Conservation (phyloP, 2,888 invertebrate species). For the Mimumesa dahlbomi region DNA sequence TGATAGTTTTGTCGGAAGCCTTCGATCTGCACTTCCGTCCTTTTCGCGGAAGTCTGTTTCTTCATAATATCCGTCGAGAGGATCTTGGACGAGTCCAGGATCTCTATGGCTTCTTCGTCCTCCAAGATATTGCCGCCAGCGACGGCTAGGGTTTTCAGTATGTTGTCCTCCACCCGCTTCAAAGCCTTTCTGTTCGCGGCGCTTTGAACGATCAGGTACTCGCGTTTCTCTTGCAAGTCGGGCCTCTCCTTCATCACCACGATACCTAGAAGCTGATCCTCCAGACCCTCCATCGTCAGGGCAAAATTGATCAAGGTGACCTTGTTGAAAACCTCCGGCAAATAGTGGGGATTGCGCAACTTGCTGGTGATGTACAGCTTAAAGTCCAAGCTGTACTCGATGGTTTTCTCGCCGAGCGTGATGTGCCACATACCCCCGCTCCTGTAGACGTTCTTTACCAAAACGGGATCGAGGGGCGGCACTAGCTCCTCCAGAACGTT, state of each 20-base stretch:
- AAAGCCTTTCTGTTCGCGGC: slow-evolving; percentile 83
- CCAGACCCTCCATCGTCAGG: slow-evolving; percentile 83
- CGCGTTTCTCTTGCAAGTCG: slow-evolving; percentile 84
- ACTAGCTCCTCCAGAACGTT: slow-evolving; percentile 83
- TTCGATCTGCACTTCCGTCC: slow-evolving; percentile 82
- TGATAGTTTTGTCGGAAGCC: slow-evolving; percentile 82
- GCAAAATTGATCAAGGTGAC: slow-evolving; percentile 85
- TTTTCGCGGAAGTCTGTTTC: slow-evolving; percentile 82
- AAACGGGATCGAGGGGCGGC: slow-evolving; percentile 82
- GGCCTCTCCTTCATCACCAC: slow-evolving; percentile 85
- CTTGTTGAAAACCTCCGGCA: slow-evolving; percentile 83
- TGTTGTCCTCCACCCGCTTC: slow-evolving; percentile 84
- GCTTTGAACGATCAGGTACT: slow-evolving; percentile 82
- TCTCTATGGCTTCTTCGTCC: slow-evolving; percentile 85
- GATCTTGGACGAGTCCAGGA: slow-evolving; percentile 84
- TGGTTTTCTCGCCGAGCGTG: slow-evolving; percentile 81
- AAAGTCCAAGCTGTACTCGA: slow-evolving; percentile 82
- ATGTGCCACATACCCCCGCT: slow-evolving; percentile 82
- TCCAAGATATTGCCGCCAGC: slow-evolving; percentile 85
- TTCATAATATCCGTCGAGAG: slow-evolving; percentile 82
- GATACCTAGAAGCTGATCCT: slow-evolving; percentile 84
- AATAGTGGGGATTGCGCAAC: slow-evolving; percentile 83
- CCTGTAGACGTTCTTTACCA: slow-evolving; percentile 81
- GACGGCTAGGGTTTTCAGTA: slow-evolving; percentile 83
- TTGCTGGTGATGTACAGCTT: slow-evolving; percentile 81